A percentile compares a stretch with the other conserved stretches of the same genome.
Conservation (phyloP, 2,797 vertebrate species). For the Fistularia tabacaria region DNA sequence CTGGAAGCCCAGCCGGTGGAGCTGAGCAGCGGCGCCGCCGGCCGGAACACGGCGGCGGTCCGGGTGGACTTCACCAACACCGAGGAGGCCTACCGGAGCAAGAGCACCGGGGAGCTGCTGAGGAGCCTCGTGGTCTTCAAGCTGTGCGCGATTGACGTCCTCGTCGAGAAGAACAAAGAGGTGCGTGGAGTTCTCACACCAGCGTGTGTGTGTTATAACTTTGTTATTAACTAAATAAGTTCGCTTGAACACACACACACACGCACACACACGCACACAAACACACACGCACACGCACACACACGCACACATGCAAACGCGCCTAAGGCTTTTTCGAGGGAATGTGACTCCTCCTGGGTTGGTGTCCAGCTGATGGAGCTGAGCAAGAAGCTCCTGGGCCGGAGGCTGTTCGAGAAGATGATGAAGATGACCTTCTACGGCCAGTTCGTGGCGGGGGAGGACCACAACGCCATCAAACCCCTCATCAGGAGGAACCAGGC, state of each 20-base stretch:
- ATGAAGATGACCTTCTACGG: conserved; percentile 99
- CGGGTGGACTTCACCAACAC: conserved; percentile 82
- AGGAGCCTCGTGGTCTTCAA: conserved; percentile 85
- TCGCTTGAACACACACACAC: too few relatives aligned
- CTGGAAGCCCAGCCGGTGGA: conserved; percentile 61
- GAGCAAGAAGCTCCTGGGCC: conserved; percentile 79
- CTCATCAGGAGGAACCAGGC: conserved; percentile 81
- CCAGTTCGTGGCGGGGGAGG: conserved; percentile 92
- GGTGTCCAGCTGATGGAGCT: conserved; percentile 78
- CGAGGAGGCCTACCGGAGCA: conserved; percentile 85
- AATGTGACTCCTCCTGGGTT: neutral
- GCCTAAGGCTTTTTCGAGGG: too few relatives aligned
- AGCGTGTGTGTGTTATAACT: too few relatives aligned
- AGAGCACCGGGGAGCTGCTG: conserved; percentile 80
- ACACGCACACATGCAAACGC: too few relatives aligned
- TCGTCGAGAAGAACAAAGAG: conserved; percentile 82
- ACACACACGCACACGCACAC: too few relatives aligned
- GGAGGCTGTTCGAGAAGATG: conserved; percentile 79
- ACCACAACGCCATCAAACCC: conserved; percentile 88
- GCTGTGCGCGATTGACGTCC: conserved; percentile 79
- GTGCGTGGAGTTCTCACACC: conserved; percentile 50
- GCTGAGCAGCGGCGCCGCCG: conserved; percentile 31
- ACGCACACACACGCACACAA: too few relatives aligned
- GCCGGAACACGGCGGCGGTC: conserved; percentile 19
- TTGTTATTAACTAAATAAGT: too few relatives aligned